Evolutionary conservation across 1,140 invertebrate species (phyloP).

Genomic region (Parapsyche elsis): DNA sequence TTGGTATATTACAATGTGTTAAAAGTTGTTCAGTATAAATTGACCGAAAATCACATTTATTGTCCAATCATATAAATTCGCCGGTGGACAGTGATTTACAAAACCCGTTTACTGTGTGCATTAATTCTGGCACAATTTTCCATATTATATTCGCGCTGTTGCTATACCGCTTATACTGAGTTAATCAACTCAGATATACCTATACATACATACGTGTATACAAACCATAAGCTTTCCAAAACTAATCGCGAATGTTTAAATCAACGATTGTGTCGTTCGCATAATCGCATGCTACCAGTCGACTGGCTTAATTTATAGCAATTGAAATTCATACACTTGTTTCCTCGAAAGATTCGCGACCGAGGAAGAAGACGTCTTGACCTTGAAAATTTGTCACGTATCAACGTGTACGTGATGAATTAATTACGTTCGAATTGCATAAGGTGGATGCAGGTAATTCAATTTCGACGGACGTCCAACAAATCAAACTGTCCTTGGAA

Average conservation of each 20-base stretch:
- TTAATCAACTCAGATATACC: not conserved
- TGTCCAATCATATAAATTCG: constrained; percentile 14
- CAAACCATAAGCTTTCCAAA: too few relatives aligned
- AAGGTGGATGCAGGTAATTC: too few relatives aligned
- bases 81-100: constrained; percentile 19
- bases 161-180: not conserved
- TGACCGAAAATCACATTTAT: not conserved
- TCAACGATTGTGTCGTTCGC: too few relatives aligned
- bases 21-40: constrained; percentile 11
- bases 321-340: constrained; percentile 4
- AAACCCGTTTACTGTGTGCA: constrained; percentile 10
- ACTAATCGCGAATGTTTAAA: too few relatives aligned
- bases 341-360: not conserved
- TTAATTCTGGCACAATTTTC: constrained; percentile 18
- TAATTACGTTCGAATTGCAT: not conserved
- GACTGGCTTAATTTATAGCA: not conserved
- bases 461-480: too few relatives aligned
- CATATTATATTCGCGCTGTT: not conserved
- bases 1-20: not conserved
- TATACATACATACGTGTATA: too few relatives aligned
- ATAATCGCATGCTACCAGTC: not conserved
- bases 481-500: too few relatives aligned
- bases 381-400: not conserved
- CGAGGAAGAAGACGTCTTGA: not conserved
- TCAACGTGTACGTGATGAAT: not conserved